Conservation (phyloP, 2,888 invertebrate species). For the Tipula unca region DNA sequence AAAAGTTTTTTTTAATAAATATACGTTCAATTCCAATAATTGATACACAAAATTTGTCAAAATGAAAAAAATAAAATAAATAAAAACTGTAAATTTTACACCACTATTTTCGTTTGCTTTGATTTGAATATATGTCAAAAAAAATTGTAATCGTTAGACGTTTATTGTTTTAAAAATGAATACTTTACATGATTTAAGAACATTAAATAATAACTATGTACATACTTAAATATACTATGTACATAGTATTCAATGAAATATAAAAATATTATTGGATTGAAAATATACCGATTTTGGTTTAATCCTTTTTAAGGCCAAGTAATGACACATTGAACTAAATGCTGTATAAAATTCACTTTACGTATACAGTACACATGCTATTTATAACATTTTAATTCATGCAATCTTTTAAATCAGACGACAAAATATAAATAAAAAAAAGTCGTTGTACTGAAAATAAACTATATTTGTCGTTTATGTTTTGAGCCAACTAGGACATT, state of each 20-base stretch:
- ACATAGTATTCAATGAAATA: not conserved
- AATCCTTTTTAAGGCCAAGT: not conserved
- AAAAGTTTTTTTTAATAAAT: not conserved
- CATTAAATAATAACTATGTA: not conserved
- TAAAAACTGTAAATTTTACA: not conserved
- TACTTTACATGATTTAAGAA: not conserved
- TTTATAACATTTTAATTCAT: not conserved
- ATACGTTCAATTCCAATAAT: not conserved
- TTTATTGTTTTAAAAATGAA: not conserved
- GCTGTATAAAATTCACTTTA: not conserved
- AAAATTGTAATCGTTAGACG: not conserved
- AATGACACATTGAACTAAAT: not conserved
- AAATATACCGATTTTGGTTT: too few relatives aligned
- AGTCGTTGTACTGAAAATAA: not conserved
- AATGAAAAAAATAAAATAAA: not conserved
- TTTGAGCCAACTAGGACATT: not conserved
- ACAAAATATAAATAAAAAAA: not conserved
- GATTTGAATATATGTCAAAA: not conserved
- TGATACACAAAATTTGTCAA: not conserved
- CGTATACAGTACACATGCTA: not conserved
- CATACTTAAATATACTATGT: too few relatives aligned
- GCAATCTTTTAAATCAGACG: not conserved
- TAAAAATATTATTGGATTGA: too few relatives aligned
- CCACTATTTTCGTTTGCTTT: not conserved
- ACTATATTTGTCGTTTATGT: not conserved